These are phyloP conservation scores for Tragopan temminckii DNA, from an alignment of 2,797 vertebrate species.

Conservation along the genomic window DNA sequence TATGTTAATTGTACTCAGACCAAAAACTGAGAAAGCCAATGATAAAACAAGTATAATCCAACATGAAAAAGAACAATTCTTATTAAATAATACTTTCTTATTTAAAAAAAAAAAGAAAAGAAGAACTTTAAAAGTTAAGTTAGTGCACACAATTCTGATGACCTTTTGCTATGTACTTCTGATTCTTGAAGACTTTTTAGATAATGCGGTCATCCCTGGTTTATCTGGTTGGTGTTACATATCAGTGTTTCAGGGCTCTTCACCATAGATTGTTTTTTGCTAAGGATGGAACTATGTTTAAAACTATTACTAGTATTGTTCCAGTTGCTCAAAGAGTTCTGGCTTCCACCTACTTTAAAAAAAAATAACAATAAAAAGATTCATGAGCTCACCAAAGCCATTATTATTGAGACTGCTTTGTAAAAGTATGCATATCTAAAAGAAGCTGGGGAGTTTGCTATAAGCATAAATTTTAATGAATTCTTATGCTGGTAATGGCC, in stretches of 20 bases:
- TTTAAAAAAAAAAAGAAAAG: background rate
- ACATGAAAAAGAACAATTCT: background rate
- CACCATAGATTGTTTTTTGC: background rate
- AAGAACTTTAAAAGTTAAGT: background rate
- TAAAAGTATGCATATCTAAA: background rate
- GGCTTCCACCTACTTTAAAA: background rate
- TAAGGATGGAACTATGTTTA: background rate
- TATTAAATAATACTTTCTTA: background rate
- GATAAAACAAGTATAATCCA: background rate
- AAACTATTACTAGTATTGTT: background rate
- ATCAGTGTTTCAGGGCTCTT: background rate
- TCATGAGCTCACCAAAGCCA: background rate
- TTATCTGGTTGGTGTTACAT: background rate
- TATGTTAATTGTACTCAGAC: background rate
- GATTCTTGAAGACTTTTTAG: background rate
- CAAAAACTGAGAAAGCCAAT: background rate
- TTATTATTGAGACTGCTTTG: background rate
- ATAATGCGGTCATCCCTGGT: background rate
- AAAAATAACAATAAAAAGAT: background rate
- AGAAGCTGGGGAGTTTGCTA: background rate
- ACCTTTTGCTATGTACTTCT: background rate
- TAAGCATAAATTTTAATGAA: conserved; percentile 6
- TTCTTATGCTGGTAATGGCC: background rate
- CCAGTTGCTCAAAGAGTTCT: background rate
- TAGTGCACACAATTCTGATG: background rate